Evolutionary conservation across 2,113 vertebrate genomes (phyloP).

Genomic region (Chloroceryle aenea): DNA sequence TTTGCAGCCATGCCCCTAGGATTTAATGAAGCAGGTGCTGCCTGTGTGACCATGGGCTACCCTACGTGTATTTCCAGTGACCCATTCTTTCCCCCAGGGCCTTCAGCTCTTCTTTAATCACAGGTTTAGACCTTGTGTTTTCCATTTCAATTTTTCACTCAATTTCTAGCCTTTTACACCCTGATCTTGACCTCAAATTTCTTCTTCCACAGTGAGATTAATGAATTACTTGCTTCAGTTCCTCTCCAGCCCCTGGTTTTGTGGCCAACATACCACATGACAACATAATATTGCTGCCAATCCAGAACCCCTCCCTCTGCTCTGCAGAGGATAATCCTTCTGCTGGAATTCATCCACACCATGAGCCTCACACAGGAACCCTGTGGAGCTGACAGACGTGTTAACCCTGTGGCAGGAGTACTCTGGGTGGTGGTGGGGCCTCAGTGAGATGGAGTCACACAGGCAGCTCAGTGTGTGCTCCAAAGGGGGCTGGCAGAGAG

Average conservation of each 20-base stretch:
- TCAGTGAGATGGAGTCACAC: accelerated
- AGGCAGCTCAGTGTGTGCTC: background rate
- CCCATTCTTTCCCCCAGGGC: background rate
- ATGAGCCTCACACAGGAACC: accelerated
- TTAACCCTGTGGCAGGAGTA: background rate
- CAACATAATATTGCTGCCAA: background rate
- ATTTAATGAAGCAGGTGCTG: background rate
- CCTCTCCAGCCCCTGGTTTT: background rate
- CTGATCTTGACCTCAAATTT: background rate
- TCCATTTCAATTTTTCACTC: background rate
- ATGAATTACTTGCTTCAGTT: background rate
- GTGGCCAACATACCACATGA: background rate
- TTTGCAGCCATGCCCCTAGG: background rate
- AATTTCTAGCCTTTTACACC: background rate
- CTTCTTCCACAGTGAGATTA: background rate
- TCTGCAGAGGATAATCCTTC: background rate
- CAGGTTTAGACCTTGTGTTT: background rate
- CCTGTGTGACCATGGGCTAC: background rate
- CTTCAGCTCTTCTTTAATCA: background rate
- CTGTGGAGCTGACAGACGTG: background rate
- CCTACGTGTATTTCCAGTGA: background rate
- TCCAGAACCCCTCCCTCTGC: background rate
- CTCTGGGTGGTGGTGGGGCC: background rate
- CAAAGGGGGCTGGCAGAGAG: background rate
- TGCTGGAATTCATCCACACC: background rate